A percentile compares a stretch with the other conserved stretches of the same genome.
These are phyloP conservation scores for Neoaliturus tenellus DNA, from an alignment of 2,888 invertebrate species.

Conservation along the genomic window DNA sequence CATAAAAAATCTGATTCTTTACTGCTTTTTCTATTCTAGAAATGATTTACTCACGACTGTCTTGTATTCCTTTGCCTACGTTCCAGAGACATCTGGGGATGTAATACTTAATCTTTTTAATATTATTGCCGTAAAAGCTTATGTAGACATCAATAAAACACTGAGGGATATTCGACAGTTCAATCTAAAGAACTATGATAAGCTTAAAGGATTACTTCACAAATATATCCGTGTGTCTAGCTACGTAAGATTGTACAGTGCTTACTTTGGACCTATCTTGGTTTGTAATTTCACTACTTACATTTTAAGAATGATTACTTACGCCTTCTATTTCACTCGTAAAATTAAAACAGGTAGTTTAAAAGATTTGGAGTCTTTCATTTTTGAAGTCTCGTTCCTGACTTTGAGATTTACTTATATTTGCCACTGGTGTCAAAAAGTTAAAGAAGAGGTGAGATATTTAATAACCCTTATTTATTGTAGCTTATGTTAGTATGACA, in stretches of 20 bases:
- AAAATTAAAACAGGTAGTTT: neutral
- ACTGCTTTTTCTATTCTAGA: neutral
- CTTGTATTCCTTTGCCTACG: neutral
- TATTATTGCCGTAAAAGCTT: neutral
- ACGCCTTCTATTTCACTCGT: neutral
- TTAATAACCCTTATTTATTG: too few relatives aligned
- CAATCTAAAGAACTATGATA: neutral
- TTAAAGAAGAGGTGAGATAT: neutral
- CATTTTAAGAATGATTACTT: neutral
- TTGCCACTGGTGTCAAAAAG: neutral
- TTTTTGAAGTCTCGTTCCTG: neutral
- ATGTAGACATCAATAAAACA: neutral
- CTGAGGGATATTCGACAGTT: neutral
- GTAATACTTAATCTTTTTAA: neutral
- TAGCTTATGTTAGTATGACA: too few relatives aligned
- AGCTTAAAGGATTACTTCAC: neutral
- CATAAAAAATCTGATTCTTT: neutral
- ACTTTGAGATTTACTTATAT: neutral
- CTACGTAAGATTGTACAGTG: neutral
- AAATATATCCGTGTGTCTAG: neutral
- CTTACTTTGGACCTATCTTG: neutral
- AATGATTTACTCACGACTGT: neutral
- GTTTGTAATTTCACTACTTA: neutral
- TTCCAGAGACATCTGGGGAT: neutral
- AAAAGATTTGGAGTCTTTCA: neutral